Percentiles rank a stretch among this genome's conserved stretches.
phyloP scores from a whole-genome alignment of 92 coral and sea anemone genomes.

The Phenganax subtilis region DNA sequence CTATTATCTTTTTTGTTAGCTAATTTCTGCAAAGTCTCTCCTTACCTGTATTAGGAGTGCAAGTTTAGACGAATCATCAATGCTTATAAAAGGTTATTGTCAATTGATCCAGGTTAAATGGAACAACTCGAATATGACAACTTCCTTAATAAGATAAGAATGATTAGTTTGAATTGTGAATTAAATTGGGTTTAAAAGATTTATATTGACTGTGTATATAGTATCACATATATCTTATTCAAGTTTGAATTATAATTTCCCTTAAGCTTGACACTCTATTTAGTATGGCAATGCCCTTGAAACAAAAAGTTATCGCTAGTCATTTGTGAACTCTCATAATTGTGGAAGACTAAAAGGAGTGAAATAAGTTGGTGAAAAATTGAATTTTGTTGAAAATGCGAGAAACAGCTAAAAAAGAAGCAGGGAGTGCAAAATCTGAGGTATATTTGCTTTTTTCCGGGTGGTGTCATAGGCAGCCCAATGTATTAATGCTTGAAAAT shows the following conservation, averaged over 20 bases:
- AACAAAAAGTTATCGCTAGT: background rate
- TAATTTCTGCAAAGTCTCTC: too few relatives aligned
- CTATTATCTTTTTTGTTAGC: too few relatives aligned
- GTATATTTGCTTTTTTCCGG: background rate
- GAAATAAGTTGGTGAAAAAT: background rate
- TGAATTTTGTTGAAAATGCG: background rate
- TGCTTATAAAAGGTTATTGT: background rate
- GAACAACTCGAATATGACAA: background rate
- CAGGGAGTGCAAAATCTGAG: background rate
- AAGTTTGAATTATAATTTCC: conserved; percentile 23
- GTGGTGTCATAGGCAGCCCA: background rate
- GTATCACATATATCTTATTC: background rate
- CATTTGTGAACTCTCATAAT: background rate
- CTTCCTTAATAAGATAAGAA: conserved; percentile 27
- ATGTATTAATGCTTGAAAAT: too few relatives aligned
- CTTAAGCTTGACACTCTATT: background rate
- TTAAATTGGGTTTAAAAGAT: conserved; percentile 10
- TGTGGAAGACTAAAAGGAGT: background rate
- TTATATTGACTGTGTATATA: conserved; percentile 3
- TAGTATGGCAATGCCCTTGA: background rate
- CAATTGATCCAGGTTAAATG: background rate
- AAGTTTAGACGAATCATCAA: too few relatives aligned
- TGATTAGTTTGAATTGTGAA: conserved; percentile 24
- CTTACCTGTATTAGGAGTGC: too few relatives aligned
- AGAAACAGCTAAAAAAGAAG: background rate